A percentile compares a stretch with the other conserved stretches of the same genome.
Conservation (phyloP, 92 coral and sea anemone species). For the Metridium senile region DNA sequence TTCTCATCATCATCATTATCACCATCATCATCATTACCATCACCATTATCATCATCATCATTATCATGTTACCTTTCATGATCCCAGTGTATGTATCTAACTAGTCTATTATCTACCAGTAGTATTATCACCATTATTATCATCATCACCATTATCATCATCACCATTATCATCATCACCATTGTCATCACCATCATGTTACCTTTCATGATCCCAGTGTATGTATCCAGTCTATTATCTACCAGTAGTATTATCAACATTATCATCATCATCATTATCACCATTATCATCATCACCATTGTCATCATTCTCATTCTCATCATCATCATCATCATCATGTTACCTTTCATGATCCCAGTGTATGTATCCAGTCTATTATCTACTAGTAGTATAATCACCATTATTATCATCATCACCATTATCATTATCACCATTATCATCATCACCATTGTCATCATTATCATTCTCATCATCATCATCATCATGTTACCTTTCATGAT, state of each 20-base stretch:
- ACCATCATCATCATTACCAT: too few relatives aligned
- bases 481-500: conserved; percentile 71
- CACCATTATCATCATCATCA: too few relatives aligned
- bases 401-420: too few relatives aligned
- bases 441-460: too few relatives aligned
- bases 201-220: conserved; percentile 90
- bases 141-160: not conserved
- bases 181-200: not conserved
- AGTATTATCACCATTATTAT: not conserved
- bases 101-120: conserved; percentile 70
- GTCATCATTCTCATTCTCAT: too few relatives aligned
- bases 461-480: not conserved
- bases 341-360: conserved; percentile 90
- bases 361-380: conserved; percentile 81
- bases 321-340: not conserved
- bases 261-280: too few relatives aligned
- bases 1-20: too few relatives aligned
- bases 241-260: conserved; percentile 66
- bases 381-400: conserved; percentile 63
- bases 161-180: not conserved
- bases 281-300: too few relatives aligned
- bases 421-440: too few relatives aligned
- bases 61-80: conserved; percentile 81
- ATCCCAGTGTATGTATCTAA: conserved; percentile 85
- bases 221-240: conserved; percentile 78